A percentile compares a stretch with the other conserved stretches of the same genome.
Evolutionary conservation across 2,113 vertebrate species (phyloP).

Genomic region (Festucalex cinctus): DNA sequence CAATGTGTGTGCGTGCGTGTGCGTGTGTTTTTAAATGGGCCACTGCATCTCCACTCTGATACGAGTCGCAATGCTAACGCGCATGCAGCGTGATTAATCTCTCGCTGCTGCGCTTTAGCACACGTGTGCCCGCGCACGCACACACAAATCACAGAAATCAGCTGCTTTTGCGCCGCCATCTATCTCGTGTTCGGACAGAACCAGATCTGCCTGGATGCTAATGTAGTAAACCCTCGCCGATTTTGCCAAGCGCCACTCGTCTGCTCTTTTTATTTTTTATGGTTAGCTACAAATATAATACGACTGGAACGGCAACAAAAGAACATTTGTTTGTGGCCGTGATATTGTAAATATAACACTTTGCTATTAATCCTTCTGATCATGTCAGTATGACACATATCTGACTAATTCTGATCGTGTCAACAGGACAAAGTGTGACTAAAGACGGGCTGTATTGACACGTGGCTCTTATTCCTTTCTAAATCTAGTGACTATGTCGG

Average conservation of each 20-base stretch:
- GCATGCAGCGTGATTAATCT: conserved; percentile 77
- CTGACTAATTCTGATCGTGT: no score
- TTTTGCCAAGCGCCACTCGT: conserved; percentile 20
- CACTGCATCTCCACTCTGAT: conserved; percentile 68
- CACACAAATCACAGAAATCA: conserved; percentile 76
- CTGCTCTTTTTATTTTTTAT: background rate
- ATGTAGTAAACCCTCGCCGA: conserved; percentile 64
- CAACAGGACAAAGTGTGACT: no score
- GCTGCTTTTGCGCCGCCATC: conserved; percentile 69
- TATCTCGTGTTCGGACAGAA: conserved; percentile 64
- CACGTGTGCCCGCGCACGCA: conserved; percentile 17
- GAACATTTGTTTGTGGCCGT: no score
- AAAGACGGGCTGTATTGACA: no score
- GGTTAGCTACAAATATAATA: no score
- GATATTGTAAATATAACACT: no score
- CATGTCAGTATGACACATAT: no score
- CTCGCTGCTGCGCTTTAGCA: conserved; percentile 73
- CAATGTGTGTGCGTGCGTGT: conserved; percentile 22
- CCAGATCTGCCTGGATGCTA: conserved; percentile 69
- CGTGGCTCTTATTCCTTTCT: no score
- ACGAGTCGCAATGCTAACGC: conserved; percentile 68
- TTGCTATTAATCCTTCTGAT: no score
- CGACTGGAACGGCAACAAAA: no score
- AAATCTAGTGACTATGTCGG: no score
- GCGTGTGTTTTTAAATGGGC: conserved; percentile 56